phyloP scores from a whole-genome alignment of 2,888 invertebrate genomes.

The Bombylius major region DNA sequence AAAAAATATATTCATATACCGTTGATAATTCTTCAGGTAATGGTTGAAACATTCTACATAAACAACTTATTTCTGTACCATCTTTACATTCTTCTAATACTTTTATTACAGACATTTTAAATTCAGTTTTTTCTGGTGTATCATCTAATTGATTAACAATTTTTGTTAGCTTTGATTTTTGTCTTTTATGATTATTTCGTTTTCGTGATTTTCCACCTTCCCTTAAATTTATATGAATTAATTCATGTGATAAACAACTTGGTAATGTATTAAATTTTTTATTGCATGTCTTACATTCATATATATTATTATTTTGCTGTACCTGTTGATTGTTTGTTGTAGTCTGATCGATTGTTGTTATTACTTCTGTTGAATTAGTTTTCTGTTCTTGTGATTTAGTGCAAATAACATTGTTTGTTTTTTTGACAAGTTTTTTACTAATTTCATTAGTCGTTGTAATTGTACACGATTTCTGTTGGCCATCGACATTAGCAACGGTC shows the following conservation, averaged over 20 bases:
- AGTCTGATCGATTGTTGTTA: too few species aligned
- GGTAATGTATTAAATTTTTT: slow-evolving; percentile 18
- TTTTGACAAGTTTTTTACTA: too few species aligned
- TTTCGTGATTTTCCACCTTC: background rate
- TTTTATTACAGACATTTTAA: slow-evolving; percentile 7
- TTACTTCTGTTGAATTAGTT: too few species aligned
- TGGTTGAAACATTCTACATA: slow-evolving; percentile 19
- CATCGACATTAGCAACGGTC: too few species aligned
- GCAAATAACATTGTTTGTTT: too few species aligned
- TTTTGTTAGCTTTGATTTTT: background rate
- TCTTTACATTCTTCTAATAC: slow-evolving; percentile 19
- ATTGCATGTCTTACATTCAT: slow-evolving; percentile 21
- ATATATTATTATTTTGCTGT: too few species aligned
- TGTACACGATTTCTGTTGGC: too few species aligned
- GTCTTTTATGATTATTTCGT: background rate
- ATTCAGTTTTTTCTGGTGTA: background rate
- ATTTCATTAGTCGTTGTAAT: too few species aligned
- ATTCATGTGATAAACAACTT: slow-evolving; percentile 27
- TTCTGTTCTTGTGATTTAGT: too few species aligned
- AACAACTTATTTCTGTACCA: slow-evolving; percentile 15
- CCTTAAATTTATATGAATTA: slow-evolving; percentile 19
- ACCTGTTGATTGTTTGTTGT: too few species aligned
- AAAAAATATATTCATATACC: slow-evolving; percentile 20
- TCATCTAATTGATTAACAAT: background rate
- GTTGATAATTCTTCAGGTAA: slow-evolving; percentile 13